Conservation (phyloP, 2,113 vertebrate genomes). For the Tylochromis polylepis region DNA sequence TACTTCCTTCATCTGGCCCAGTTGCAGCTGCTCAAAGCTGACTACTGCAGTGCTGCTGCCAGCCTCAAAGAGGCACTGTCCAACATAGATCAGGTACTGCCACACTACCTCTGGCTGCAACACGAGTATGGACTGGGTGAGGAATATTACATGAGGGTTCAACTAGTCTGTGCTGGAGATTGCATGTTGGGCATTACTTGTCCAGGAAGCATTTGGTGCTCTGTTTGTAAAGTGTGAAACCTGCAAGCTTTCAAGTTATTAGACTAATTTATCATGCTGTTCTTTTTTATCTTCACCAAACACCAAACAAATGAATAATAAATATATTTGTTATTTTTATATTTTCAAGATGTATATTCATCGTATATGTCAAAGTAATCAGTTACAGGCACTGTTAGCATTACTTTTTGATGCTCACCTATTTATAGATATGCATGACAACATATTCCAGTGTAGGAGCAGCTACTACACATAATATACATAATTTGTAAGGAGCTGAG, state of each 20-base stretch:
- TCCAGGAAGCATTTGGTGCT: not conserved
- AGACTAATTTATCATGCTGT: not conserved
- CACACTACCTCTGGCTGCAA: not conserved
- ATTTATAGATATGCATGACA: not conserved
- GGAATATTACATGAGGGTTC: not conserved
- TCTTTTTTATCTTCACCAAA: not conserved
- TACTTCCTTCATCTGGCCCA: conserved; percentile 33
- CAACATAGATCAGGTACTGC: conserved; percentile 26
- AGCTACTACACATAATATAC: not conserved
- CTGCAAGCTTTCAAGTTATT: not conserved
- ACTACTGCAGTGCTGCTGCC: conserved; percentile 39
- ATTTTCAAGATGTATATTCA: not conserved
- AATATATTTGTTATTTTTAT: not conserved
- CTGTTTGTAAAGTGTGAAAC: not conserved
- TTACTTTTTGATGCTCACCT: not conserved
- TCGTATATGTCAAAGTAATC: not conserved
- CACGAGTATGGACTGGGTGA: not conserved
- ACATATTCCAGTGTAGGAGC: not conserved
- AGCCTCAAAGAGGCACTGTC: conserved; percentile 35
- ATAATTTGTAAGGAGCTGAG: not conserved
- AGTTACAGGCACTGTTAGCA: not conserved
- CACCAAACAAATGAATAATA: not conserved
- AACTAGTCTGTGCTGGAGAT: not conserved
- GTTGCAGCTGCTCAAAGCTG: conserved; percentile 40
- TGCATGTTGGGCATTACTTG: not conserved